Percentiles rank a stretch among this genome's conserved stretches.
These are phyloP conservation scores for Leptodactylus fuscus DNA, from an alignment of 2,113 vertebrate species.

Conservation along the genomic window DNA sequence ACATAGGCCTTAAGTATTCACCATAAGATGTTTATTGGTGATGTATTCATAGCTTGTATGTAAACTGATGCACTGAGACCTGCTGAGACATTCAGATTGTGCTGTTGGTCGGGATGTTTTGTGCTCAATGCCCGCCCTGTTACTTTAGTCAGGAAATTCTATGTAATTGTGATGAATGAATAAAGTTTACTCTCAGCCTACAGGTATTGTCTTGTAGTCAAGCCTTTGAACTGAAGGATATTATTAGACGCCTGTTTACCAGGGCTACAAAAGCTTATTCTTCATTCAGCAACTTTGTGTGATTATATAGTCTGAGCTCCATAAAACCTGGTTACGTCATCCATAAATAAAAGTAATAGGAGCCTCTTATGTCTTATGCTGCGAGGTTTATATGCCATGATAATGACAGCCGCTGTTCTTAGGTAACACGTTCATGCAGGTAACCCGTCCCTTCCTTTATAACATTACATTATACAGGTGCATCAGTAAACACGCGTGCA, in stretches of 20 bases:
- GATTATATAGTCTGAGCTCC: background rate
- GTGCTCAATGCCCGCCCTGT: background rate
- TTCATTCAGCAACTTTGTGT: background rate
- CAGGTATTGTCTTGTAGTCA: background rate
- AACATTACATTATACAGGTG: background rate
- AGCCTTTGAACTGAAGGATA: constrained; percentile 3
- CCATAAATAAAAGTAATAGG: background rate
- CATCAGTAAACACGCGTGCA: background rate
- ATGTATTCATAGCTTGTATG: too few relatives aligned
- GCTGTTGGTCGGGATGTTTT: background rate
- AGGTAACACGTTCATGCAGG: background rate
- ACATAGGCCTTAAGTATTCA: too few relatives aligned
- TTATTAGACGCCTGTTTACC: background rate
- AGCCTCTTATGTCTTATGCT: background rate
- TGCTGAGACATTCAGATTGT: background rate
- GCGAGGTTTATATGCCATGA: background rate
- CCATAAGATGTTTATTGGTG: too few relatives aligned
- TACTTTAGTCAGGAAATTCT: background rate
- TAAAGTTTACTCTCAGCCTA: background rate
- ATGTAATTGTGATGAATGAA: background rate
- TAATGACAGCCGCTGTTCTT: too few relatives aligned
- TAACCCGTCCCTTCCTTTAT: background rate
- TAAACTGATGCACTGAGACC: background rate
- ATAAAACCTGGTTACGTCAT: background rate
- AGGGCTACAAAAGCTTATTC: background rate